Percentiles rank a stretch among this genome's conserved stretches.
phyloP scores from a whole-genome alignment of 2,888 invertebrate genomes.

The Monopis laevigella region DNA sequence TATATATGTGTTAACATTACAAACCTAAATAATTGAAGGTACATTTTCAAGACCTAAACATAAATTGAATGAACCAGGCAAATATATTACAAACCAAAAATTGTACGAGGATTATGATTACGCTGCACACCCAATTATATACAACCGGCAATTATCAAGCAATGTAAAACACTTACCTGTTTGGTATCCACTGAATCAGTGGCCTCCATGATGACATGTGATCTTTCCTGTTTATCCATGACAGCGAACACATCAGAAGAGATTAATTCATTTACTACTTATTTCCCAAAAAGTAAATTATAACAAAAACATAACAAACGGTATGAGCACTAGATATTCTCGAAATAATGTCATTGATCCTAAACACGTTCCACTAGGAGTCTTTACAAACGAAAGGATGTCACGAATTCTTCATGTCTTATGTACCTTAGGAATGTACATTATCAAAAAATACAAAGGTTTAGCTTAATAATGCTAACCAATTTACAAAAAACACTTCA shows the following conservation, averaged over 20 bases:
- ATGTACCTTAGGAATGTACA: neutral
- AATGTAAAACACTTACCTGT: conserved; percentile 59
- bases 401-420: conserved; percentile 1
- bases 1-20: too few species aligned
- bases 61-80: too few species aligned
- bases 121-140: conserved; percentile 36
- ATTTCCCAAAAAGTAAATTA: conserved; percentile 40
- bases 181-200: conserved; percentile 70
- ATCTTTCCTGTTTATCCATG: conserved; percentile 60
- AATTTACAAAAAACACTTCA: conserved; percentile 42
- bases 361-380: conserved; percentile 37
- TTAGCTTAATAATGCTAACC: conserved; percentile 2
- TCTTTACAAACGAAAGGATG: neutral
- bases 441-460: conserved; percentile 1
- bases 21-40: too few species aligned
- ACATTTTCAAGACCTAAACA: too few species aligned
- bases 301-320: conserved; percentile 51
- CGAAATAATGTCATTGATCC: conserved; percentile 63
- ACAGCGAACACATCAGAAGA: conserved; percentile 61
- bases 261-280: conserved; percentile 45
- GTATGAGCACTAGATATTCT: conserved; percentile 41
- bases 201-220: conserved; percentile 70
- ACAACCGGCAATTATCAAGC: conserved; percentile 47
- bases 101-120: conserved; percentile 27
- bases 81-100: too few species aligned